Conservation (phyloP, 1,140 invertebrate species). For the Gryon sp. region DNA sequence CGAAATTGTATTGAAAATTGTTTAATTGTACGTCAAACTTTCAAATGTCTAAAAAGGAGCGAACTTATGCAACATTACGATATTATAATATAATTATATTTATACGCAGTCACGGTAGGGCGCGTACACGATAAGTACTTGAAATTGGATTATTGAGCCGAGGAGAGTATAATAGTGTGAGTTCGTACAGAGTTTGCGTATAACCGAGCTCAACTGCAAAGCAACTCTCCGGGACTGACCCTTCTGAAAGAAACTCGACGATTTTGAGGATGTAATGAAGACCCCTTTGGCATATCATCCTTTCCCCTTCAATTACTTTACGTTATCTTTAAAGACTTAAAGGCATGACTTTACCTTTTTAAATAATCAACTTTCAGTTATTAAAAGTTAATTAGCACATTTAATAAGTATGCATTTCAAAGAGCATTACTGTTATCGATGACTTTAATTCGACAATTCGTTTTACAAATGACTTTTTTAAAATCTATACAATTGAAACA, state of each 20-base stretch:
- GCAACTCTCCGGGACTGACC: conserved; percentile 22
- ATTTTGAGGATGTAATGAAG: conserved; percentile 41
- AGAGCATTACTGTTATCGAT: too few relatives aligned
- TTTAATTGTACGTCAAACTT: too few relatives aligned
- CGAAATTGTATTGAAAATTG: too few relatives aligned
- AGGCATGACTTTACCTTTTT: conserved; percentile 10
- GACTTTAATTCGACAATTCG: too few relatives aligned
- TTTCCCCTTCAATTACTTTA: conserved; percentile 14
- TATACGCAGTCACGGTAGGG: conserved; percentile 10
- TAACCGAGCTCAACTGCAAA: conserved; percentile 16
- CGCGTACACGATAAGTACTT: conserved; percentile 35
- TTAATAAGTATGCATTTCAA: too few relatives aligned
- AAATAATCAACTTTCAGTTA: too few relatives aligned
- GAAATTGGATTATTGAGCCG: conserved; percentile 45
- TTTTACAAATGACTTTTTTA: too few relatives aligned
- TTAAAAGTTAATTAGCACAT: too few relatives aligned
- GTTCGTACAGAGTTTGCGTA: conserved; percentile 41
- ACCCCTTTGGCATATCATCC: conserved; percentile 37
- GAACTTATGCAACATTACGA: conserved; percentile 1
- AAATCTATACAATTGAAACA: too few relatives aligned
- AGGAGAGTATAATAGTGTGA: conserved; percentile 27
- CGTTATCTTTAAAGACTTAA: conserved; percentile 19
- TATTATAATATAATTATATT: conserved; percentile 37
- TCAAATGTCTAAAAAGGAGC: conserved; percentile 5
- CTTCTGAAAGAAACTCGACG: conserved; percentile 18